Percentiles rank a stretch among this genome's conserved stretches.
phyloP scores from a whole-genome alignment of 2,888 invertebrate species.

The Drosophila demipolita region DNA sequence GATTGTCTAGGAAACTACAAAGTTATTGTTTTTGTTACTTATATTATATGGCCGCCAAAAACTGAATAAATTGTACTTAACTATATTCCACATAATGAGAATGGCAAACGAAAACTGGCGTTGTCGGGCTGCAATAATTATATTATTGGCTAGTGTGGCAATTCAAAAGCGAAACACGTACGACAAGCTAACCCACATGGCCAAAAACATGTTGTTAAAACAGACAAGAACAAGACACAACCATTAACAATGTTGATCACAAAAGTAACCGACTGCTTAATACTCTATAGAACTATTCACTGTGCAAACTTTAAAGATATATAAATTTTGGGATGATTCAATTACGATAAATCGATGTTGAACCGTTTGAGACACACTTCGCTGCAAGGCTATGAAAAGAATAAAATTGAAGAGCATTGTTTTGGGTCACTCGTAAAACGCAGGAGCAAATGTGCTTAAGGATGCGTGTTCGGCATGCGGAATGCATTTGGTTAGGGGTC shows the following conservation, averaged over 20 bases:
- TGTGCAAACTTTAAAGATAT: background rate
- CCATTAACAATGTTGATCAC: background rate
- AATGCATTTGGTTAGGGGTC: conserved; percentile 57
- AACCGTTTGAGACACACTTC: background rate
- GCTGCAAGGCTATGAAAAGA: background rate
- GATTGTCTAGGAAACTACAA: background rate
- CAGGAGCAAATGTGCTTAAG: conserved; percentile 43
- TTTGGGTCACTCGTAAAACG: conserved; percentile 64
- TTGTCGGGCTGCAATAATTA: conserved; percentile 40
- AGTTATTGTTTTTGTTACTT: background rate
- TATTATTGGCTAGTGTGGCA: conserved; percentile 36
- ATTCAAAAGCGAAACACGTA: conserved; percentile 73
- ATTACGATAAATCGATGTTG: background rate
- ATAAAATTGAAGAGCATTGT: conserved; percentile 20
- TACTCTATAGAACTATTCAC: background rate
- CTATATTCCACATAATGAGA: background rate
- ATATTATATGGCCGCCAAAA: background rate
- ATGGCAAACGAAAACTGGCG: conserved; percentile 2
- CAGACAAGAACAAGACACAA: conserved; percentile 31
- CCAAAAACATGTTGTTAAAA: conserved; percentile 42
- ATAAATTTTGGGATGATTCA: background rate
- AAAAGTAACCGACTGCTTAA: background rate
- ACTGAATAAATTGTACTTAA: background rate
- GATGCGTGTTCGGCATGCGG: conserved; percentile 57
- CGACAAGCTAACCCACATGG: conserved; percentile 14